Evolutionary conservation across 2,797 vertebrate species (phyloP), one percentile per base, ranked within the genome.

Genomic region (Acanthurus leucopareius): DNA sequence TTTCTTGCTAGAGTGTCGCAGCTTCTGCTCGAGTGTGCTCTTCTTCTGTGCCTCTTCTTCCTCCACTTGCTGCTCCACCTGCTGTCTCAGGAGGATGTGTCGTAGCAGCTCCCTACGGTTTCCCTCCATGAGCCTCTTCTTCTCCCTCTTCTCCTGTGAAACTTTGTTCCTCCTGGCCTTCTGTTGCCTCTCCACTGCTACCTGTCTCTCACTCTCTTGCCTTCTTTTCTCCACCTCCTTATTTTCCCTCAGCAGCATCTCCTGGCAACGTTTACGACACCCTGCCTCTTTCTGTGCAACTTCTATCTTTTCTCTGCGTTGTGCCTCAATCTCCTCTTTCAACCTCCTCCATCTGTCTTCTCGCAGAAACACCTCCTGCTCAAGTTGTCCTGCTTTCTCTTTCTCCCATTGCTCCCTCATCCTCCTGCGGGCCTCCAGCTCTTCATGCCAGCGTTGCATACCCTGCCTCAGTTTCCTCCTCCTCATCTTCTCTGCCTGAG

Each of bases 31-130:
- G 1, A 96, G 77, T 0, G 68, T 80, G 47, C 89, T 88, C 78
- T 86, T 94, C 77, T 48, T 81, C 16, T 90, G 89, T 0, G 63
- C 88, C 75, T 93, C 85, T 79, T 95, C 94, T 0, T 93, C 92
- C 60, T 92, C 90, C 61, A 60, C 61, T 86, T 93, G 94, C 75
- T 94, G 93, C 79, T 95, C 93, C 8, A 77, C 78, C 73, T 94
- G 91, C 52, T 89, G 88, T 66, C 94, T 96, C 2, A 94, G 87
- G 1, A 96, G 92, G 54, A 95, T 71, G 83, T 95, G 93, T 3
- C 91, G 89, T 1, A 96, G 88, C 2, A 91, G 83, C 68, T 95
- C 92, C 25, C 82, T 93, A 0, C 85, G 85, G 19, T 95, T 96
- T 57, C 89, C 89, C 67, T 94, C 89, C 60, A 81, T 92, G 59